Percentiles rank a stretch among this genome's conserved stretches.
Evolutionary conservation across 2,888 invertebrate genomes (phyloP).

Genomic region (Ochropleura leucogaster): DNA sequence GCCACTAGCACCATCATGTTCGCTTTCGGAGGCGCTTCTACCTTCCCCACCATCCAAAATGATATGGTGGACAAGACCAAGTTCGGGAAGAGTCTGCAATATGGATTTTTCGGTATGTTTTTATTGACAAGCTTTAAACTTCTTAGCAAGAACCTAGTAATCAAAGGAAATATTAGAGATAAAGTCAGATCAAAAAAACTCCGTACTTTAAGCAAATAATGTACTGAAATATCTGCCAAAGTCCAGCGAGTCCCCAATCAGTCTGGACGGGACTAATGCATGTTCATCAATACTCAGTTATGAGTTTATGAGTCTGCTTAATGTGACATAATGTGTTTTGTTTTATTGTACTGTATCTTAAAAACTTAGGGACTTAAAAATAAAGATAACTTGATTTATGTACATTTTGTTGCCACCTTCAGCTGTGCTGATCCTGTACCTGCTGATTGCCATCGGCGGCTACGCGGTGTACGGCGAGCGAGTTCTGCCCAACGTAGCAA

Average conservation of each 20-base stretch:
- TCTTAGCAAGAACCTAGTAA: not conserved
- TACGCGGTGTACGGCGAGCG: constrained; percentile 92
- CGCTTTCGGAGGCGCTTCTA: constrained; percentile 93
- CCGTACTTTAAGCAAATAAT: not conserved
- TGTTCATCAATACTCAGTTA: too few species aligned
- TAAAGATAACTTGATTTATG: not conserved
- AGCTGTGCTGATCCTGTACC: constrained; percentile 90
- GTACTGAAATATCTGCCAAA: not conserved
- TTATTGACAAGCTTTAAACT: not conserved
- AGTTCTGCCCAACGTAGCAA: constrained; percentile 91
- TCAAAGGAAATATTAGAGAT: not conserved
- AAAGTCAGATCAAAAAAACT: not conserved
- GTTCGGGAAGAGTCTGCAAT: constrained; percentile 91
- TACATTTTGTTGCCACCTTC: constrained; percentile 24
- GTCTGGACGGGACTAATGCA: too few species aligned
- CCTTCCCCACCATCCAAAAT: constrained; percentile 95
- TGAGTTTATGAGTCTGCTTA: not conserved
- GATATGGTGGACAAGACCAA: constrained; percentile 93
- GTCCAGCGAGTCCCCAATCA: not conserved
- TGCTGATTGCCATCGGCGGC: constrained; percentile 91
- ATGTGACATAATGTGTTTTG: not conserved
- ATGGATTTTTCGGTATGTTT: constrained; percentile 91
- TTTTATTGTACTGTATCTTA: not conserved
- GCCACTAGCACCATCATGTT: constrained; percentile 93
- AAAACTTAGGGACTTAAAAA: not conserved